phyloP scores from a whole-genome alignment of 1,140 invertebrate species.

The Camponotus floridanus region DNA sequence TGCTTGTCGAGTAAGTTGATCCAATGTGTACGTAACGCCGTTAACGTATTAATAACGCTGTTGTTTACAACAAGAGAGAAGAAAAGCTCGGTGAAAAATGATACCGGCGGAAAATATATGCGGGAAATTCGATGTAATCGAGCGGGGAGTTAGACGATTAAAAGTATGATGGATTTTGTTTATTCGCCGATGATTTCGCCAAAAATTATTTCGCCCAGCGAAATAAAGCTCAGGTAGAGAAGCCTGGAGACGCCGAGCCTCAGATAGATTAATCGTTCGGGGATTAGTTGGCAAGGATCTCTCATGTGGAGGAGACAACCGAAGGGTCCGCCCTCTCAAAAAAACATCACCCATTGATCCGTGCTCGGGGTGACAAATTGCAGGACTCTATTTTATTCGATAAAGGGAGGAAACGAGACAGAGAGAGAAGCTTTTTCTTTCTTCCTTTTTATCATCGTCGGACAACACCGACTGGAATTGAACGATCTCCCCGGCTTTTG shows the following conservation, averaged over 20 bases:
- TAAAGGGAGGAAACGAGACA: constrained; percentile 21
- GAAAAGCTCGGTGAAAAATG: constrained; percentile 32
- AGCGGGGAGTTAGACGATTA: not conserved
- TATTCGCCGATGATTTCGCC: constrained; percentile 22
- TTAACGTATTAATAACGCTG: constrained; percentile 42
- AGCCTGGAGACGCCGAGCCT: constrained; percentile 40
- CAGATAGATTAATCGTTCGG: constrained; percentile 68
- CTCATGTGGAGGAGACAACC: constrained; percentile 55
- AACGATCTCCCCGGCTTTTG: constrained; percentile 31
- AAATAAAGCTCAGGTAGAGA: constrained; percentile 22
- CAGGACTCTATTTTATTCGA: constrained; percentile 68
- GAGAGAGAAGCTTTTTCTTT: not conserved
- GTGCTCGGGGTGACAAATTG: constrained; percentile 66
- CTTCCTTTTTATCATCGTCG: constrained; percentile 61
- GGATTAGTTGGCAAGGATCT: constrained; percentile 63
- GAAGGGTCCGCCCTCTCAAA: constrained; percentile 63
- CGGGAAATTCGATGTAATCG: constrained; percentile 6
- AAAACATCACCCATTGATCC: constrained; percentile 68
- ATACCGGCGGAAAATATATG: constrained; percentile 17
- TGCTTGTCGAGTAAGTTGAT: constrained; percentile 38
- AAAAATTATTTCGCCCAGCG: constrained; percentile 1
- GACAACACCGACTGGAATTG: constrained; percentile 50
- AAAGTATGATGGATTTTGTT: constrained; percentile 2
- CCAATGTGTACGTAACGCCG: constrained; percentile 43
- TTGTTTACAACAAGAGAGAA: constrained; percentile 30